phyloP scores from a whole-genome alignment of 2,797 vertebrate genomes.

The Phaenicophaeus curvirostris region DNA sequence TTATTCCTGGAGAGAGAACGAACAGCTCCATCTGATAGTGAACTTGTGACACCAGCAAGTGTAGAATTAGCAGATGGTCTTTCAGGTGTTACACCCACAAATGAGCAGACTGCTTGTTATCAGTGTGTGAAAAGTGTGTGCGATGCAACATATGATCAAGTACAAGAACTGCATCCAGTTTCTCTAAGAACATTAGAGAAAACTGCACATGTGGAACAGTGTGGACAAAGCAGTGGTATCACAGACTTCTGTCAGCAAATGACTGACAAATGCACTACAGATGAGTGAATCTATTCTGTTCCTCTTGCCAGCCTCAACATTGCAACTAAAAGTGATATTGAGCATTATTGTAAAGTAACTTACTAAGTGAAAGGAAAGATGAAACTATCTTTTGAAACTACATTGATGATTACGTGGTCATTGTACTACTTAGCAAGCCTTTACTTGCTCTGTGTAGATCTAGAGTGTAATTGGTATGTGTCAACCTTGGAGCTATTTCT shows the following conservation, averaged over 20 bases:
- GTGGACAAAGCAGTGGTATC: constrained; percentile 73
- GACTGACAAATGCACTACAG: constrained; percentile 83
- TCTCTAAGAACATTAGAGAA: constrained; percentile 27
- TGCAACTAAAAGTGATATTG: background rate
- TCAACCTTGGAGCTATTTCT: background rate
- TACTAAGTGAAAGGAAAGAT: background rate
- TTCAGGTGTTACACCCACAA: constrained; percentile 30
- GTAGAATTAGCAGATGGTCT: constrained; percentile 31
- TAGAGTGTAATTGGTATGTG: background rate
- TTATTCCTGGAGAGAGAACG: constrained; percentile 79
- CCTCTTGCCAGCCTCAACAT: background rate
- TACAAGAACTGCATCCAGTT: background rate
- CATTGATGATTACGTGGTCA: background rate
- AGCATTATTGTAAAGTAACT: background rate
- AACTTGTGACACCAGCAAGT: background rate
- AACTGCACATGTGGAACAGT: constrained; percentile 33
- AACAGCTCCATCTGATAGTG: constrained; percentile 54
- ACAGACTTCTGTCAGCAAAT: constrained; percentile 84
- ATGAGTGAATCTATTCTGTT: constrained; percentile 61
- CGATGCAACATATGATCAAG: background rate
- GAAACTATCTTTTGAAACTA: background rate
- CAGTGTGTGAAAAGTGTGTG: background rate
- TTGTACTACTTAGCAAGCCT: background rate
- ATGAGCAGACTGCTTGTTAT: constrained; percentile 35
- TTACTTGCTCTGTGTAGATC: background rate